These are phyloP conservation scores for Amphimedon queenslandica DNA, from an alignment of 37 sponge, comb jelly and placozoan species.

Conservation along the genomic window DNA sequence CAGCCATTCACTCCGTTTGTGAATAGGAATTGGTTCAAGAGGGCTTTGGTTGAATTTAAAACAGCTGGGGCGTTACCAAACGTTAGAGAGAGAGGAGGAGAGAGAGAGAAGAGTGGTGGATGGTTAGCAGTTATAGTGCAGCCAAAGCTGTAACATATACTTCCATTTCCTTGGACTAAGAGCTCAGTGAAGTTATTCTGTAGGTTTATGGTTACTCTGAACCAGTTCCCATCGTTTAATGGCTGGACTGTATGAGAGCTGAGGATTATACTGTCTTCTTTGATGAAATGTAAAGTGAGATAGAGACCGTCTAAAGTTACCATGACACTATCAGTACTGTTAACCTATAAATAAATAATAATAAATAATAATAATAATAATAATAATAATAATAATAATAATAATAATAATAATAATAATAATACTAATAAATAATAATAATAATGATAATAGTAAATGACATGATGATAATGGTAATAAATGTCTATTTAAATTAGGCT, in stretches of 20 bases:
- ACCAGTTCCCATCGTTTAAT: background rate
- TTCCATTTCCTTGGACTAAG: background rate
- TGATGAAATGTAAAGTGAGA: background rate
- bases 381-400: background rate
- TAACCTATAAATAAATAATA: constrained; percentile 4
- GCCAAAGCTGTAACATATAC: background rate
- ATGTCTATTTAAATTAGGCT: background rate
- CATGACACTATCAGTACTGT: background rate
- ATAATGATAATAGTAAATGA: background rate
- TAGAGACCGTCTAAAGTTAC: background rate
- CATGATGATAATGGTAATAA: background rate
- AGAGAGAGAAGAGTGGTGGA: background rate
- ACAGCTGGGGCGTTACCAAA: background rate
- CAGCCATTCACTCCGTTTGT: background rate
- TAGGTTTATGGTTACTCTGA: background rate
- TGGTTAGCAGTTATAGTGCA: background rate
- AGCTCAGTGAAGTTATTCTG: background rate
- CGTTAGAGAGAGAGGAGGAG: background rate
- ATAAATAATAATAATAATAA: background rate
- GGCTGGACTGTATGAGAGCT: background rate
- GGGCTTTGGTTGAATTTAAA: background rate
- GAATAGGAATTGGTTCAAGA: background rate
- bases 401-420: background rate
- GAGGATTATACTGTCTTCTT: background rate
- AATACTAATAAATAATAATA: background rate